Percentiles rank a stretch among this genome's conserved stretches.
phyloP scores from a whole-genome alignment of 64 coral and sea anemone genomes.

The Orbicella faveolata region DNA sequence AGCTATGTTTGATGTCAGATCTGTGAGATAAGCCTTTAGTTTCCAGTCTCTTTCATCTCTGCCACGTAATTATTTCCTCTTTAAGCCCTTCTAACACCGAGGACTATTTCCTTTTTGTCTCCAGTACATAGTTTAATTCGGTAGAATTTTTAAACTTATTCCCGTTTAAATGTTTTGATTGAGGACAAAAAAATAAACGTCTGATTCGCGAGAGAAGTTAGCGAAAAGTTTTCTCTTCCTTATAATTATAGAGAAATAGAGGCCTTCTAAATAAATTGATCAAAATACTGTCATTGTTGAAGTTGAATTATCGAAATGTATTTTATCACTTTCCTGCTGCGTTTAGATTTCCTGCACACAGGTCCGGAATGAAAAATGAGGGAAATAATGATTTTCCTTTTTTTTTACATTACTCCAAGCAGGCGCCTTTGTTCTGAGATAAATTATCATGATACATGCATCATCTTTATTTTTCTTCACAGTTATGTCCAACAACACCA shows the following conservation, averaged over 20 bases:
- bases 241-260: too few relatives aligned
- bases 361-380: not conserved
- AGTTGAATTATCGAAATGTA: not conserved
- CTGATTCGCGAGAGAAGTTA: too few relatives aligned
- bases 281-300: not conserved
- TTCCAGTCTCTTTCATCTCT: not conserved
- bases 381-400: not conserved
- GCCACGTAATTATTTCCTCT: not conserved
- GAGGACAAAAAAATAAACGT: too few relatives aligned
- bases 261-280: not conserved
- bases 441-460: not conserved
- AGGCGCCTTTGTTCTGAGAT: not conserved
- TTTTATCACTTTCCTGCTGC: too few relatives aligned
- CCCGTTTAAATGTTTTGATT: too few relatives aligned
- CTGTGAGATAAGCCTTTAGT: not conserved
- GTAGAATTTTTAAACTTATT: too few relatives aligned
- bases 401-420: not conserved
- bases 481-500: slow-evolving; percentile 22
- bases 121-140: too few relatives aligned
- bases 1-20: not conserved
- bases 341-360: too few relatives aligned
- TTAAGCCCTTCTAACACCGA: not conserved
- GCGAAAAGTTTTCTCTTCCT: too few relatives aligned
- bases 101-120: too few relatives aligned
- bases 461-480: not conserved